Conservation (phyloP, 2,888 invertebrate genomes). For the Vesta saturnalis region DNA sequence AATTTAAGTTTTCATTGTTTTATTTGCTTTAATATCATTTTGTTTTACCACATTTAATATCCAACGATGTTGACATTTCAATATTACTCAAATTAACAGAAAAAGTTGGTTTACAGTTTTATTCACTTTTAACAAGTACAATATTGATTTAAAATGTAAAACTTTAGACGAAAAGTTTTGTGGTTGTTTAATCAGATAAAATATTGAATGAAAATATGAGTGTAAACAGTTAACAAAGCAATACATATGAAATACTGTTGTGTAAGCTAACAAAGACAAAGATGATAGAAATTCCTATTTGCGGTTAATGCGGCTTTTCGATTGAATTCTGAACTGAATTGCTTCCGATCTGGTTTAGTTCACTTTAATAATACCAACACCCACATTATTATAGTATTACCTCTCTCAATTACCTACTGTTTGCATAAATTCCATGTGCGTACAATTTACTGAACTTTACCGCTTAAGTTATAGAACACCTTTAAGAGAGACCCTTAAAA, state of each 20-base stretch:
- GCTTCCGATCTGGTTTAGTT: constrained; percentile 33
- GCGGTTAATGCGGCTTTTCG: constrained; percentile 26
- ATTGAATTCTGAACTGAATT: constrained; percentile 32
- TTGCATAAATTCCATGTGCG: constrained; percentile 27
- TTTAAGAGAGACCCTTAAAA: neutral
- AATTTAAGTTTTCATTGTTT: no score
- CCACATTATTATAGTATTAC: constrained; percentile 34
- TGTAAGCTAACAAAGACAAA: constrained; percentile 23
- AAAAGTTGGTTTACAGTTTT: no score
- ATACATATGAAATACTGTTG: constrained; percentile 12
- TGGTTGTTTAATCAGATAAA: no score
- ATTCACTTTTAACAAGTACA: no score
- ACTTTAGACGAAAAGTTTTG: neutral
- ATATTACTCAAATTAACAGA: no score
- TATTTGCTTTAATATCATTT: no score
- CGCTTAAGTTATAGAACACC: constrained; percentile 7
- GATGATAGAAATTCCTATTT: constrained; percentile 32
- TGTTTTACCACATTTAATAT: no score
- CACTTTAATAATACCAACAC: constrained; percentile 34
- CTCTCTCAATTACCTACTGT: constrained; percentile 24
- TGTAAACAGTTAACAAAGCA: no score
- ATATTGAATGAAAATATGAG: no score
- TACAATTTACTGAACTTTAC: constrained; percentile 17
- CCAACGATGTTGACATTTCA: no score
- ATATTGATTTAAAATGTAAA: no score